Base-by-base conservation (phyloP, 2,888 invertebrate species). In the Alviniconcha strummeri region DNA sequence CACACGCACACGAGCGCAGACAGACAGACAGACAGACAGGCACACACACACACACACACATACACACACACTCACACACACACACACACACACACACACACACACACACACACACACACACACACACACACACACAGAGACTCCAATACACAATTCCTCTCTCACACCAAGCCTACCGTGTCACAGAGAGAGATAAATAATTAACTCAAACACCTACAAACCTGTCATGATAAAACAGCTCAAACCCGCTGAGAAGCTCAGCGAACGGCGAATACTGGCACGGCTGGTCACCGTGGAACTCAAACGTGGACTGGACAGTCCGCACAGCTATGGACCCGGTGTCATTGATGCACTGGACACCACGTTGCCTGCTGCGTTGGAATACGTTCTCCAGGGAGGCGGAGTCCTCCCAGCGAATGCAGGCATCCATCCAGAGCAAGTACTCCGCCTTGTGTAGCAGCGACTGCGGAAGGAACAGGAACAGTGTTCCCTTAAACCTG, bases 261-360 rank as follows among this genome's bases (percentile, higher is more conserved):
- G 15, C 36, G 55, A 77, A 83, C 11, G 83, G 72, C 0, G 76
- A 54, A 60, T 84, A 84, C 56, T 81, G 84, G 36, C 84, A 86
- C 15, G 83, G 82, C 64, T 84, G 81, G 80, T 86, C 86, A 2
- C 86, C 86, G 71, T 84, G 83, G 74, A 84, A 86, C 36, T 83
- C 71, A 67, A 84, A 84, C n/a, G 19, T 4, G 55, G 80, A 80
- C 55, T 55, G 7, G 11, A 55, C 80, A 5, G 80, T 80, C 9
- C 80, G 17, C 8, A 80, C 80, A 17, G 80, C 80, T 9, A 80
- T 80, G n/a, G 80, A 80, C n/a, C 80, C 80, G 17, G 3, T 8
- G 80, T 71, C 80, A 4, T 13, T 55, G 69, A 71, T 71, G 56
- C 69, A 36, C 69, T 69, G 80, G 54, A 55, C 19, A 36, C 80